A percentile compares a stretch with the other conserved stretches of the same genome.
Conservation (phyloP, 2,888 invertebrate species). For the Charanyca ferruginea region DNA sequence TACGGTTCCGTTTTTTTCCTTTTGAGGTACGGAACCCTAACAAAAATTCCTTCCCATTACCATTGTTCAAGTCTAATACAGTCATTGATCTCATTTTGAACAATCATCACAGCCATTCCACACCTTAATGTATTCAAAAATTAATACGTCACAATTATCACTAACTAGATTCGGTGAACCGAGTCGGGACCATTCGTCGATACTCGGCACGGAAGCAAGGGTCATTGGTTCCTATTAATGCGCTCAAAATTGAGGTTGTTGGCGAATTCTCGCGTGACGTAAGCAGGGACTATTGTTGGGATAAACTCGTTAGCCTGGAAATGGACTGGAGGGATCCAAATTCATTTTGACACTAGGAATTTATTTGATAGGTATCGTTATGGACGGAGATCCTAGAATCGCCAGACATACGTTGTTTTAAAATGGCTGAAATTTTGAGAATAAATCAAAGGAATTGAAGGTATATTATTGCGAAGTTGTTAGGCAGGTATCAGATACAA, state of each 20-base stretch:
- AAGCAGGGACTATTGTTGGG: conserved; percentile 21
- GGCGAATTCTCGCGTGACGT: conserved; percentile 53
- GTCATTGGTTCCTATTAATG: conserved; percentile 63
- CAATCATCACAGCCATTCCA: conserved; percentile 19
- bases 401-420: no score
- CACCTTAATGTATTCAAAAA: conserved; percentile 57
- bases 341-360: not conserved
- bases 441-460: no score
- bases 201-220: conserved; percentile 61
- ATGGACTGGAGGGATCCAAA: not conserved
- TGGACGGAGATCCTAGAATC: no score
- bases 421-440: no score
- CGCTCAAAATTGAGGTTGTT: conserved; percentile 48
- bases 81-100: conserved; percentile 18
- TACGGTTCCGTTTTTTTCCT: no score
- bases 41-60: no score
- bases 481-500: no score
- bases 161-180: conserved; percentile 46
- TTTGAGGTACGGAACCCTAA: not conserved
- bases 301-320: conserved; percentile 26
- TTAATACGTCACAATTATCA: conserved; percentile 58
- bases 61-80: conserved; percentile 24
- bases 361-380: no score
- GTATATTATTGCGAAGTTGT: no score
- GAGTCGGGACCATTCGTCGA: conserved; percentile 37